Conservation (phyloP, 2,797 vertebrate genomes). For the Alexandromys oeconomus region DNA sequence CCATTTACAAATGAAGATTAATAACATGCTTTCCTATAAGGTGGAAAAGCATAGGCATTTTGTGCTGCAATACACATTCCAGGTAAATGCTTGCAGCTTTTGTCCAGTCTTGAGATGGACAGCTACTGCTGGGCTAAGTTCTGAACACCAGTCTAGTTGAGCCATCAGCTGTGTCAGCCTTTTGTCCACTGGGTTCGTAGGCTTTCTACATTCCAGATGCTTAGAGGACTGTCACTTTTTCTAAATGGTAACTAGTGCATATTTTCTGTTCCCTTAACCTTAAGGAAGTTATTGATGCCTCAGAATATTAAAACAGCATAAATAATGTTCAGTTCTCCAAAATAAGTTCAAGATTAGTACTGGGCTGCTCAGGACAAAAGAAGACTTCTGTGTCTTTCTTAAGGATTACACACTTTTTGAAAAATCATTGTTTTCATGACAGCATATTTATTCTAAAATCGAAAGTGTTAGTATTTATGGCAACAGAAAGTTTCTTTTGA, state of each 20-base stretch:
- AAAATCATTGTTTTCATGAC: not conserved
- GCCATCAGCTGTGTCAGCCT: not conserved
- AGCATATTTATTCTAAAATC: not conserved
- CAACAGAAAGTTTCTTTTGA: not conserved
- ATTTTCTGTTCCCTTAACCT: slow-evolving; percentile 35
- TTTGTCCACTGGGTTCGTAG: not conserved
- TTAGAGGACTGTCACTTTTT: not conserved
- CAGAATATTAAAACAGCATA: slow-evolving; percentile 42
- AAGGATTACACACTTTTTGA: not conserved
- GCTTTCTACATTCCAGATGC: not conserved
- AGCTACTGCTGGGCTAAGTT: not conserved
- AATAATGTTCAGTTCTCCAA: slow-evolving; percentile 37
- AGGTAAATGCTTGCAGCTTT: not conserved
- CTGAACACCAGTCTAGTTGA: not conserved
- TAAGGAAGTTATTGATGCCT: not conserved
- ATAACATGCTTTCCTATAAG: not conserved
- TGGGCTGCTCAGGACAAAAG: slow-evolving; percentile 13
- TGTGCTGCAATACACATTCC: not conserved
- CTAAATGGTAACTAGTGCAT: not conserved
- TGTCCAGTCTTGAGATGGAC: not conserved
- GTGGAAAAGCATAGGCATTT: not conserved
- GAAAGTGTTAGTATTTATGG: slow-evolving; percentile 3
- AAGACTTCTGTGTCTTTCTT: not conserved
- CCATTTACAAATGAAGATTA: slow-evolving; percentile 37
- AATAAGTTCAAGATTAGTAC: not conserved